These are phyloP conservation scores for Corythoichthys haematopterus DNA, from an alignment of 2,113 vertebrate genomes.

Conservation along the genomic window DNA sequence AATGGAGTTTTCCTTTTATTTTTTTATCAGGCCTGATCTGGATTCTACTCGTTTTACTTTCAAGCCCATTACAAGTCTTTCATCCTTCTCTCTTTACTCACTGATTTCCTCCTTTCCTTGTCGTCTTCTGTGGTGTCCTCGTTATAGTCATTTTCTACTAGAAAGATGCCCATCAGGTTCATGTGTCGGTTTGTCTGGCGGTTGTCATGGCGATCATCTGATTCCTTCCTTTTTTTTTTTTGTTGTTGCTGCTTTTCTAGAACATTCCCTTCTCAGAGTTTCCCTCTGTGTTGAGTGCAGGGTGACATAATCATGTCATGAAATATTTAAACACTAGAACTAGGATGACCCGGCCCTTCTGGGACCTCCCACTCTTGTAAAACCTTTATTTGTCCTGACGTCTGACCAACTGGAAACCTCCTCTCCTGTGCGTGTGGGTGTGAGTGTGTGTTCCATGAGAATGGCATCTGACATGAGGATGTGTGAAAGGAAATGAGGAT, in stretches of 20 bases:
- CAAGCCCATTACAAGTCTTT: background rate
- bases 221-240: background rate
- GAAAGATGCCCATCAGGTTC: background rate
- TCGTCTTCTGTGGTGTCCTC: background rate
- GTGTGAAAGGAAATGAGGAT: background rate
- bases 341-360: slow-evolving; percentile 22
- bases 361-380: slow-evolving; percentile 11
- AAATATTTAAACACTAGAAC: slow-evolving; percentile 54
- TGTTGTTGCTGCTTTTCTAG: background rate
- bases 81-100: background rate
- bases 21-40: background rate
- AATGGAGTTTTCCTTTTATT: slow-evolving; percentile 21
- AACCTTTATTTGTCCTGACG: slow-evolving; percentile 5
- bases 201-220: background rate
- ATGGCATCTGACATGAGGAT: background rate
- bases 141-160: background rate
- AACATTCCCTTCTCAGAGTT: slow-evolving; percentile 6
- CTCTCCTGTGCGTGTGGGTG: background rate
- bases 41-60: slow-evolving; percentile 1
- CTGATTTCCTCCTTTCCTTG: background rate
- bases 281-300: slow-evolving; percentile 10
- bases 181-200: background rate
- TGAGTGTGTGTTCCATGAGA: background rate
- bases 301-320: slow-evolving; percentile 51
- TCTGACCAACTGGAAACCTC: background rate